Conservation (phyloP, 2,113 vertebrate genomes). For the Siphamia tubifer region DNA sequence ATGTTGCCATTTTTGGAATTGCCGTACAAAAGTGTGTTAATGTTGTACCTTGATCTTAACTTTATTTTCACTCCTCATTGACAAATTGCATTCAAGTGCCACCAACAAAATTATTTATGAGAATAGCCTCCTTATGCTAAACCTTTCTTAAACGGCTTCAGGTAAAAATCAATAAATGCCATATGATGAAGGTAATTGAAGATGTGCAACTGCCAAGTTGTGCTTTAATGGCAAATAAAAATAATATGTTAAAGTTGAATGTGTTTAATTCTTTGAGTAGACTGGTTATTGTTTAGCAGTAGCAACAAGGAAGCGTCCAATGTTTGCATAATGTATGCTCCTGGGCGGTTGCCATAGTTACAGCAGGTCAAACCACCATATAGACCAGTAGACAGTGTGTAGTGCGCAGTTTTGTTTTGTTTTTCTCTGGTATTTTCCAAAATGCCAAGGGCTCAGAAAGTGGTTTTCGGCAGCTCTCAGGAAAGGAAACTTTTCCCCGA, state of each 20-base stretch:
- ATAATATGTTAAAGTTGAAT: not conserved
- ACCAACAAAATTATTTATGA: constrained; percentile 42
- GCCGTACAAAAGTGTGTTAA: not conserved
- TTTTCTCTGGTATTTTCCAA: not conserved
- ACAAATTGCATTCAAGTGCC: not conserved
- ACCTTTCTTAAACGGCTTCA: not conserved
- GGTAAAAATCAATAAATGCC: not conserved
- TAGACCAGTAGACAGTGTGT: too few species aligned
- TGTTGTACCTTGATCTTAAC: not conserved
- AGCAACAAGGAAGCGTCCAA: too few species aligned
- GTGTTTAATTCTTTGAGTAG: not conserved
- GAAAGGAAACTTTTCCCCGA: constrained; percentile 76
- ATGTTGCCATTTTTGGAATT: constrained; percentile 9
- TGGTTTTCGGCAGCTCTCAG: constrained; percentile 79
- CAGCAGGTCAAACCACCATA: constrained; percentile 4
- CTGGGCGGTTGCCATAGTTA: constrained; percentile 41
- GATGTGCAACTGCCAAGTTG: not conserved
- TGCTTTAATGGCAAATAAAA: constrained; percentile 38
- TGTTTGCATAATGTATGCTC: too few species aligned
- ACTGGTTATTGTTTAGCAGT: too few species aligned
- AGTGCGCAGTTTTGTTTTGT: too few species aligned
- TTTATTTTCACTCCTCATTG: not conserved
- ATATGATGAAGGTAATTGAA: too few species aligned
- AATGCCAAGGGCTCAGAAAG: not conserved
- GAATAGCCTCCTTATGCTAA: not conserved